These are phyloP conservation scores for Eptatretus burgeri DNA, from an alignment of 2,113 vertebrate species.

Conservation along the genomic window DNA sequence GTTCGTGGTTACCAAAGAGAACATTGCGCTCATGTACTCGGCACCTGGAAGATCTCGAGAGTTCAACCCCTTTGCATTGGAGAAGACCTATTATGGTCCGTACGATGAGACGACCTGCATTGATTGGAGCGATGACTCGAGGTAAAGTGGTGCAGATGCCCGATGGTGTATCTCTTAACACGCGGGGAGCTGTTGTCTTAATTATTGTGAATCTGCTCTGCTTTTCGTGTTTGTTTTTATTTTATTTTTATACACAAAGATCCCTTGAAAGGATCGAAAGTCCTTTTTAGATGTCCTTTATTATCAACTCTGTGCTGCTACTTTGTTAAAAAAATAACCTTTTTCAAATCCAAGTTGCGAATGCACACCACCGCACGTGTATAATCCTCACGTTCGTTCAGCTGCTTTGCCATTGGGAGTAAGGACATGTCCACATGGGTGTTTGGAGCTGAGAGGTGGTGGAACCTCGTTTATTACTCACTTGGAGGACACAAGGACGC, in stretches of 20 bases:
- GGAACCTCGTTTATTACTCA: conserved; percentile 63
- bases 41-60: conserved; percentile 55
- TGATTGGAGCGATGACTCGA: conserved; percentile 82
- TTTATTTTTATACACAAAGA: background rate
- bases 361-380: background rate
- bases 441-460: conserved; percentile 76
- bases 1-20: conserved; percentile 65
- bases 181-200: background rate
- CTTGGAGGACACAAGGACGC: conserved; percentile 69
- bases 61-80: conserved; percentile 65
- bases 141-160: conserved; percentile 19
- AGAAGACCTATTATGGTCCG: conserved; percentile 71
- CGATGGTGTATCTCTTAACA: background rate
- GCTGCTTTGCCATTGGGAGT: conserved; percentile 75
- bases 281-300: background rate
- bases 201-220: too few relatives aligned
- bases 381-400: conserved; percentile 11
- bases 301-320: background rate
- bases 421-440: conserved; percentile 91
- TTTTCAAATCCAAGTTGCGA: too few relatives aligned
- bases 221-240: background rate
- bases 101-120: conserved; percentile 87
- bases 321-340: too few relatives aligned
- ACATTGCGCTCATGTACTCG: conserved; percentile 55
- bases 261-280: too few relatives aligned